A percentile compares a stretch with the other conserved stretches of the same genome.
These are phyloP conservation scores for Neopipo cinnamomea DNA, from an alignment of 2,113 vertebrate species.

Conservation along the genomic window DNA sequence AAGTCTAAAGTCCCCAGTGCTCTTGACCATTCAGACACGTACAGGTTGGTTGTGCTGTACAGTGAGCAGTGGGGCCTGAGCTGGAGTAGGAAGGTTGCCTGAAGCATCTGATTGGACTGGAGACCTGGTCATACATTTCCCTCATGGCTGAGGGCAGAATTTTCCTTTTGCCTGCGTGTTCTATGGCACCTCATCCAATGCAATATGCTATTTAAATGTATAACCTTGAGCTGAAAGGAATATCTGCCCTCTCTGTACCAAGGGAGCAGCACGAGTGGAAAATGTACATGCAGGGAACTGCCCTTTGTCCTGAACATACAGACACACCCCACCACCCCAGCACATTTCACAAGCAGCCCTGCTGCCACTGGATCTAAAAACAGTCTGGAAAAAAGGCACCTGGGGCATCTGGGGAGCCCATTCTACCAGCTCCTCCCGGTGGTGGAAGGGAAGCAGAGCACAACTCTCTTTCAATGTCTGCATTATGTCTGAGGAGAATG, in stretches of 20 bases:
- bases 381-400: not conserved
- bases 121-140: not conserved
- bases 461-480: not conserved
- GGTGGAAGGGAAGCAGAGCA: not conserved
- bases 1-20: not conserved
- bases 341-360: not conserved
- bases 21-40: not conserved
- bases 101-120: not conserved
- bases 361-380: not conserved
- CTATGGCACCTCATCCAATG: not conserved
- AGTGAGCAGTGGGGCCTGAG: not conserved
- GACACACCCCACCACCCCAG: too few relatives aligned
- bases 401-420: not conserved
- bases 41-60: rapidly evolving
- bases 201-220: not conserved
- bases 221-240: not conserved
- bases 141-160: not conserved
- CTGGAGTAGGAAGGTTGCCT: not conserved
- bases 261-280: not conserved
- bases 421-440: not conserved
- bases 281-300: not conserved
- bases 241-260: not conserved
- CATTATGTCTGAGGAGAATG: not conserved
- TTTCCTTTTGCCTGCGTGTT: not conserved
- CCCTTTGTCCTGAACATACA: not conserved